Base-by-base conservation (phyloP, 2,888 invertebrate genomes). In the Calephelis perditalis region DNA sequence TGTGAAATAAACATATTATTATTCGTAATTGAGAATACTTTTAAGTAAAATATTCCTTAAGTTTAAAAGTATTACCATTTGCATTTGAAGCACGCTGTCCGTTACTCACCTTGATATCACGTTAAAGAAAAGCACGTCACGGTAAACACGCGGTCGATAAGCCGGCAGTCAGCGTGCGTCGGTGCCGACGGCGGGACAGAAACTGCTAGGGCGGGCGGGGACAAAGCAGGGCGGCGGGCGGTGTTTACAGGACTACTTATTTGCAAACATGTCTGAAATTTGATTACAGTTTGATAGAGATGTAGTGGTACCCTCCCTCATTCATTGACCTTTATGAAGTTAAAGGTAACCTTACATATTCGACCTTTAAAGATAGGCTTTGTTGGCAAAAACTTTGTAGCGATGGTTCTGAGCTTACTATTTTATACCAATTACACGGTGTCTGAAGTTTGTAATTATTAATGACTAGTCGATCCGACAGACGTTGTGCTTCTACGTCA, bases 141-240 rank as follows among this genome's bases (percentile, higher is more conserved):
- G 70, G 68, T 67, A 75, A 71, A 76, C 74, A 73, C 79, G 79
- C 78, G 79, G 75, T 75, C 75, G 76, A 76, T 75, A 73, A 62
- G 70, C 63, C 64, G 66, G 64, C 62, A 62, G 66, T 64, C 68
- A 71, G 74, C 86, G 85, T 81, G 82, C 81, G 77, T 67, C 71
- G 77, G 65, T 67, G 68, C 69, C 78, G 76, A 72, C 76, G 74
- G 67, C 76, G 71, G 66, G 68, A 63, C 68, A 70, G 71, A 66
- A 62, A 84, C 84, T 84, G 82, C 71, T 72, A 73, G 79, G 77
- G 79, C 79, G 82, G 76, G 79, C 77, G 77, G 78, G 74, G 73
- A 63, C 61, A 62, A 64, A 63, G 64, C 47, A 62, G 61, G 64
- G 64, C 60, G 57, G 62, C 26, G 56, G 49, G 49, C 49, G 52